Conservation (phyloP, 2,113 vertebrate genomes). For the Ranitomeya imitator region DNA sequence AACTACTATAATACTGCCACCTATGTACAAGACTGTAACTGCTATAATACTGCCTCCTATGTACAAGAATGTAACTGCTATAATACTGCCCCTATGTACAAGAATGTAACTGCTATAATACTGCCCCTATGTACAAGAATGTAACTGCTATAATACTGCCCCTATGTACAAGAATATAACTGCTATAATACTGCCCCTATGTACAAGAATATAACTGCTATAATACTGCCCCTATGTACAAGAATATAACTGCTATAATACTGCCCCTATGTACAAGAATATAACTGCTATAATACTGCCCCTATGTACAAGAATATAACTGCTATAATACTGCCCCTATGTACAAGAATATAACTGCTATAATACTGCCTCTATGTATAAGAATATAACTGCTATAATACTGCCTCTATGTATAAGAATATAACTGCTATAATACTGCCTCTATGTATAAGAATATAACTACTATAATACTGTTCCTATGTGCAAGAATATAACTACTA, state of each 20-base stretch:
- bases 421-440: too few species aligned
- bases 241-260: not conserved
- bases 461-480: not conserved
- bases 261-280: not conserved
- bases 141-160: not conserved
- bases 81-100: not conserved
- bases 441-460: not conserved
- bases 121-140: not conserved
- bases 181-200: not conserved
- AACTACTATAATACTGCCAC: not conserved
- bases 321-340: not conserved
- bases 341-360: not conserved
- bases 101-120: not conserved
- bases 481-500: not conserved
- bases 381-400: not conserved
- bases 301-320: not conserved
- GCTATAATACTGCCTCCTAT: not conserved
- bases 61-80: not conserved
- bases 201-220: not conserved
- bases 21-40: not conserved
- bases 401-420: not conserved
- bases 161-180: not conserved
- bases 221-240: not conserved
- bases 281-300: not conserved
- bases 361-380: not conserved